phyloP scores from a whole-genome alignment of 2,888 invertebrate species.

The Teleiodes luculella region DNA sequence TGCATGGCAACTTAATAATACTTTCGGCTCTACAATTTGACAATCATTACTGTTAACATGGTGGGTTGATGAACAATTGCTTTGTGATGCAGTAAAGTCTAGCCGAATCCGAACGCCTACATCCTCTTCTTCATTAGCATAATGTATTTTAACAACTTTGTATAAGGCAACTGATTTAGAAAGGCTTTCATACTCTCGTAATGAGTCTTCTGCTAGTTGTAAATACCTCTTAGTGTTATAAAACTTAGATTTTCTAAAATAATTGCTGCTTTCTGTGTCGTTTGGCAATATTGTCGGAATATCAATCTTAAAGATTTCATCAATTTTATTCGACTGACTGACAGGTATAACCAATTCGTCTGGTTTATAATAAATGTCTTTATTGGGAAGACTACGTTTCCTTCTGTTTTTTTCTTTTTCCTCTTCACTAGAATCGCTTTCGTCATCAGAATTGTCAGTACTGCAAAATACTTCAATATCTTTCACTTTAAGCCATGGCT shows the following conservation, averaged over 20 bases:
- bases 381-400: neutral
- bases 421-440: neutral
- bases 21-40: constrained; percentile 27
- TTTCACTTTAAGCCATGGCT: constrained; percentile 68
- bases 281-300: neutral
- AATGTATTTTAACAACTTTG: constrained; percentile 47
- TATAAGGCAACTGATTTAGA: constrained; percentile 42
- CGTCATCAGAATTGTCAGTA: constrained; percentile 19
- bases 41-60: constrained; percentile 27
- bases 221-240: constrained; percentile 23
- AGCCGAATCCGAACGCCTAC: constrained; percentile 66
- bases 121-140: constrained; percentile 70
- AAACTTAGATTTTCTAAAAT: neutral
- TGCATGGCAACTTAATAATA: constrained; percentile 31
- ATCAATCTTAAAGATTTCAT: neutral
- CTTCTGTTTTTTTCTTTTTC: neutral
- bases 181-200: constrained; percentile 28
- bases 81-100: constrained; percentile 35
- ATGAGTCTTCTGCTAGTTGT: constrained; percentile 28
- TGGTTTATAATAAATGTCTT: neutral
- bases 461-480: constrained; percentile 52
- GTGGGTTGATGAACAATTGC: constrained; percentile 31
- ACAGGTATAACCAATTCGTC: neutral
- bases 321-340: neutral
- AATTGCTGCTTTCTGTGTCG: neutral